A percentile compares a stretch with the other conserved stretches of the same genome.
phyloP scores from a whole-genome alignment of 1,140 invertebrate genomes.

The Achatina immaculata region DNA sequence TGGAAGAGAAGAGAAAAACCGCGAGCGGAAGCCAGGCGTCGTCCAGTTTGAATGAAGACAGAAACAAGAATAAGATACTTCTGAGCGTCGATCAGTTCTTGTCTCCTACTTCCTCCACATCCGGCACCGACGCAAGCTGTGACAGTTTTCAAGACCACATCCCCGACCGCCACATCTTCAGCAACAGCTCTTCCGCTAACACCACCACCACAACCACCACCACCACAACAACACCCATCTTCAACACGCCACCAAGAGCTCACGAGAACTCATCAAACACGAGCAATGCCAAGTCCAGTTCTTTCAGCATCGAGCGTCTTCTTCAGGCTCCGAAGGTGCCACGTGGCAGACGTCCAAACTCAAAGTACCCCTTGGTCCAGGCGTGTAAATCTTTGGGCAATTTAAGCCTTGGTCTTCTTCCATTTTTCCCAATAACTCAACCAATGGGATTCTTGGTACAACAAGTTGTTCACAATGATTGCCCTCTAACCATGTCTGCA shows the following conservation, averaged over 20 bases:
- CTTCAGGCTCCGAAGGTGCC: slow-evolving; percentile 69
- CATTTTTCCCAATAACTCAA: slow-evolving; percentile 72
- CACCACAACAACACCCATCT: neutral
- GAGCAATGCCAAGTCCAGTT: slow-evolving; percentile 22
- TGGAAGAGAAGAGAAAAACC: slow-evolving; percentile 57
- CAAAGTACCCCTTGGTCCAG: slow-evolving; percentile 72
- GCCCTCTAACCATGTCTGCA: no score
- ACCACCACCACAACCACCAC: neutral
- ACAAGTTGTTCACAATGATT: slow-evolving; percentile 37
- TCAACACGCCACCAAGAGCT: slow-evolving; percentile 21
- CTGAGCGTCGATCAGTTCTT: slow-evolving; percentile 23
- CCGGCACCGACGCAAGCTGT: slow-evolving; percentile 19
- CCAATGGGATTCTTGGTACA: slow-evolving; percentile 69
- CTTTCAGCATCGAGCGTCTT: slow-evolving; percentile 68
- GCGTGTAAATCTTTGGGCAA: slow-evolving; percentile 71
- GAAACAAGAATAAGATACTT: neutral
- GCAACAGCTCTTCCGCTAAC: neutral
- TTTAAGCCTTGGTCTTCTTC: slow-evolving; percentile 63
- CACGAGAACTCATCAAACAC: neutral
- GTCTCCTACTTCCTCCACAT: slow-evolving; percentile 18
- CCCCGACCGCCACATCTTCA: neutral
- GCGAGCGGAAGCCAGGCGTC: neutral
- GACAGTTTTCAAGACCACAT: slow-evolving; percentile 29
- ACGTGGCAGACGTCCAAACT: no score
- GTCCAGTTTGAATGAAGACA: neutral